These are phyloP conservation scores for Heliconius eleuchia DNA, from an alignment of 1,140 invertebrate genomes.

Conservation along the genomic window DNA sequence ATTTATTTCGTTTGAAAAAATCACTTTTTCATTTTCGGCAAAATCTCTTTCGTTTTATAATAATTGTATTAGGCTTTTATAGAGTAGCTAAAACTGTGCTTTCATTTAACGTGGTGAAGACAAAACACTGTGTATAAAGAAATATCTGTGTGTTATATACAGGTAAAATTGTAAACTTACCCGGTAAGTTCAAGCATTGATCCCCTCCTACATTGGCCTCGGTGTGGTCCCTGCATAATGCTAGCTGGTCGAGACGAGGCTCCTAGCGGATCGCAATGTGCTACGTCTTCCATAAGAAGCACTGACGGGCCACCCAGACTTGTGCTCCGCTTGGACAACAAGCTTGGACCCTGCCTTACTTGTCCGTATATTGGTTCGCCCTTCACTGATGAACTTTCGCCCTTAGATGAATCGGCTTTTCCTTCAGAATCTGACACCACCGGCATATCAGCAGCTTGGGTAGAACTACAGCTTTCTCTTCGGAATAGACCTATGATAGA, in stretches of 20 bases:
- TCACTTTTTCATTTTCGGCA: no score
- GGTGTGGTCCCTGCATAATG: slow-evolving; percentile 80
- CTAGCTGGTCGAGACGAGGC: slow-evolving; percentile 77
- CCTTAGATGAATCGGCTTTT: slow-evolving; percentile 63
- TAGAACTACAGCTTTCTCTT: slow-evolving; percentile 85
- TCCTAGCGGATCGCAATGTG: slow-evolving; percentile 81
- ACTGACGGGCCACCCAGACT: slow-evolving; percentile 78
- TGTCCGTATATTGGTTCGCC: slow-evolving; percentile 49
- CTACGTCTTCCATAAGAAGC: slow-evolving; percentile 81
- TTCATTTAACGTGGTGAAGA: no score
- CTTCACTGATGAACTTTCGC: slow-evolving; percentile 55
- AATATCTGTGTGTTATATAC: neutral
- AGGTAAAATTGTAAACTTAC: slow-evolving; percentile 73
- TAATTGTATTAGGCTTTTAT: no score
- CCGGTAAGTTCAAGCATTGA: slow-evolving; percentile 86
- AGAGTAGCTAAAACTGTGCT: no score
- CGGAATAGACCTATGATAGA: slow-evolving; percentile 88
- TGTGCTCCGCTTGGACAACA: slow-evolving; percentile 72
- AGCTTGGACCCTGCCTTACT: slow-evolving; percentile 56
- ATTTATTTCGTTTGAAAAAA: no score
- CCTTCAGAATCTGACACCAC: slow-evolving; percentile 79
- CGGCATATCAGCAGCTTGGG: slow-evolving; percentile 73
- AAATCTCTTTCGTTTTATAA: no score
- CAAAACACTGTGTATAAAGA: no score
- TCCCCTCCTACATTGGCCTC: slow-evolving; percentile 84